Base-by-base conservation (phyloP, 2,888 invertebrate genomes). In the Himalopsyche tibetana region DNA sequence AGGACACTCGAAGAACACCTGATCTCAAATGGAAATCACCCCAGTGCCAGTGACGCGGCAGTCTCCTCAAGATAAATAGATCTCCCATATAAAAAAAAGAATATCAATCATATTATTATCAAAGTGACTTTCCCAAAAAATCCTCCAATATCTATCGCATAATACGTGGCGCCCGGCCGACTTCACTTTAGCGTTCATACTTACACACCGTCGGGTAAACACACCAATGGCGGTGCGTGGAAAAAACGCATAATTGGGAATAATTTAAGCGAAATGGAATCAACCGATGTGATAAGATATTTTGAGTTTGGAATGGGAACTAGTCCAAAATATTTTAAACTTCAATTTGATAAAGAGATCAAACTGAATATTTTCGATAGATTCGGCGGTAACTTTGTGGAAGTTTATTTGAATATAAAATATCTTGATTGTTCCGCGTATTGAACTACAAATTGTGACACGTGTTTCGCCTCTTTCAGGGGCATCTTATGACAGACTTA, bases 41-140 rank as follows among this genome's bases (percentile, higher is more conserved):
- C 84, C 87, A 36, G 86, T 86, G 87, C 80, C 84, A 81, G 84
- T 88, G 88, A 87, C 88, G 85, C 82, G 83, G 80, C 55, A 55
- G 85, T 36, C 85, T 79, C 87, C 83, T 84, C 40, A 87, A 88
- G 88, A 88, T 88, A 88, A 88, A 88, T 88, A 87, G 88, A 79
- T 79, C 83, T 83, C 80, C 79, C 85, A 63, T 55, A 51, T 81
- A 80, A 79, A 87, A 28, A 86, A 88, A 86, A 88, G 87, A 87
- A 88, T 88, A 88, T 88, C 88, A 88, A 88, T 88, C 88, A 88
- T 88, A 86, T 88, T 88, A 88, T 85, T 88, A 88, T 88, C 88
- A 88, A 88, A 87, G 87, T 88, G 87, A 88, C 88, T 87, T 87
- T 83, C 84, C 85, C 63, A 88, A 74, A 88, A 86, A 88, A 87